Conservation (phyloP, 37 sponge, comb jelly and placozoan species). For the Mnemiopsis leidyi region DNA sequence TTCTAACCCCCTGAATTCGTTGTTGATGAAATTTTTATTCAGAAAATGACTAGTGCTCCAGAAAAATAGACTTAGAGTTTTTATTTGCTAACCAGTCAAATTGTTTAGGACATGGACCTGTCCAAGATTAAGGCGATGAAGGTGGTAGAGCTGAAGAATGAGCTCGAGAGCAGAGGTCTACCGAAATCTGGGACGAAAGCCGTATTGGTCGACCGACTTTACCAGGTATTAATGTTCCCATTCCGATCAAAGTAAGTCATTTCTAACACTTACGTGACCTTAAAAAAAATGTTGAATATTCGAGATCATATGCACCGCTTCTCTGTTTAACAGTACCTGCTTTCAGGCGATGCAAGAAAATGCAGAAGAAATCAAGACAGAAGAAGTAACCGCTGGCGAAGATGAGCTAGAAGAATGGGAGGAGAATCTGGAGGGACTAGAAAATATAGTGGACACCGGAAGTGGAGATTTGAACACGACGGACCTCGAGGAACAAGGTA, state of each 20-base stretch:
- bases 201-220: neutral
- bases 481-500: neutral
- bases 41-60: too few species aligned
- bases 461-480: neutral
- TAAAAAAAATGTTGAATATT: too few species aligned
- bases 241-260: too few species aligned
- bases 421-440: neutral
- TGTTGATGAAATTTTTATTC: too few species aligned
- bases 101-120: neutral
- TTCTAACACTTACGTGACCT: too few species aligned
- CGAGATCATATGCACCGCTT: too few species aligned
- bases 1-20: too few species aligned
- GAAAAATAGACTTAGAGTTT: too few species aligned
- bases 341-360: neutral
- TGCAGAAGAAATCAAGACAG: neutral
- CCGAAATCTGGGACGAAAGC: slow-evolving; percentile 29
- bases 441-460: neutral
- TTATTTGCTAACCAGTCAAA: too few species aligned
- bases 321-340: too few species aligned
- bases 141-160: slow-evolving; percentile 9
- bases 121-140: slow-evolving; percentile 34
- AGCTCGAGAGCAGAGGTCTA: slow-evolving; percentile 9
- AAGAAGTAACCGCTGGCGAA: neutral
- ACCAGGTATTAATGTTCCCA: too few species aligned
- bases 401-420: slow-evolving; percentile 26